phyloP scores from a whole-genome alignment of 2,797 vertebrate species.

The Miichthys miiuy region DNA sequence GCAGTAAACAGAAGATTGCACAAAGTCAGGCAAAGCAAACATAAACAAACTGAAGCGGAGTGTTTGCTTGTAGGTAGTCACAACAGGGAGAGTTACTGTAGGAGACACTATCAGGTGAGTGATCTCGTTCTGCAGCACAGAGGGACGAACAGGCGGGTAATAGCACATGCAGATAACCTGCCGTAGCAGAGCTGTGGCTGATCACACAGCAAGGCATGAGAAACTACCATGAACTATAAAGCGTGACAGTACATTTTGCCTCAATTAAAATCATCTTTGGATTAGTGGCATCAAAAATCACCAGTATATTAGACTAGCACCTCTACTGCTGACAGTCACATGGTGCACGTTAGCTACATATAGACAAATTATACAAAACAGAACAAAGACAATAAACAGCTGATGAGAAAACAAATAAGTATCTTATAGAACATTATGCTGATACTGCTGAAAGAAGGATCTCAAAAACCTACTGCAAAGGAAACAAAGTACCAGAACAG shows the following conservation, averaged over 20 bases:
- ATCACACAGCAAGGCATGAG: not conserved
- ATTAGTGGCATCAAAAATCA: not conserved
- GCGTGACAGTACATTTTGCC: accelerated
- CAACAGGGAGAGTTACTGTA: slow-evolving; percentile 42
- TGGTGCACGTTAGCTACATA: not conserved
- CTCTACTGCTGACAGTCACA: not conserved
- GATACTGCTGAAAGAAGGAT: not conserved
- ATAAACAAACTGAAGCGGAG: slow-evolving; percentile 10
- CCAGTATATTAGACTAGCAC: slow-evolving; percentile 5
- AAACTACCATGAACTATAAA: slow-evolving; percentile 1
- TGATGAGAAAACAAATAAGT: slow-evolving; percentile 1
- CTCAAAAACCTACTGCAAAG: not conserved
- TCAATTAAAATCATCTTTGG: not conserved
- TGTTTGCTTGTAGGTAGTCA: slow-evolving; percentile 31
- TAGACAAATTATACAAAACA: not conserved
- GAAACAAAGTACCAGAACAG: not conserved
- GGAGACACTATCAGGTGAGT: slow-evolving; percentile 34
- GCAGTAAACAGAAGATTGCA: slow-evolving; percentile 4
- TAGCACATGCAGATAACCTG: slow-evolving; percentile 15
- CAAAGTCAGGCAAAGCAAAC: slow-evolving; percentile 6
- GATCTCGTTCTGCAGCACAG: slow-evolving; percentile 34
- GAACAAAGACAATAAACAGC: not conserved
- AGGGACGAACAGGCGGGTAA: slow-evolving; percentile 16
- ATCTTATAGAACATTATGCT: not conserved
- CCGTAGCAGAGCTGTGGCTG: not conserved